Evolutionary conservation across 2,888 invertebrate species (phyloP).

Genomic region (Xestoiulus laeticollis): DNA sequence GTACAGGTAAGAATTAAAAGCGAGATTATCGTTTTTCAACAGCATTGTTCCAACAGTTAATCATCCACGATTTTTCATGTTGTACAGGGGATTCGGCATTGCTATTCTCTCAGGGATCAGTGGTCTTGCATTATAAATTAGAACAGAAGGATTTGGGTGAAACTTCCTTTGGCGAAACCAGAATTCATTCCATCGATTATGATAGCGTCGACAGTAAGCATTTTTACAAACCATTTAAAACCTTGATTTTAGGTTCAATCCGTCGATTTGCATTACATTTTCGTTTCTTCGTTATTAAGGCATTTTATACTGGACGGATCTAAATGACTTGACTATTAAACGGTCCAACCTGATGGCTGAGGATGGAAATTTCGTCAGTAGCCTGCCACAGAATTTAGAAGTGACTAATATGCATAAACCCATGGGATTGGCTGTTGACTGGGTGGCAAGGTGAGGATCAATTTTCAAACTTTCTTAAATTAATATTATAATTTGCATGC

Average conservation of each 20-base stretch:
- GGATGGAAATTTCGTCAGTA: constrained; percentile 72
- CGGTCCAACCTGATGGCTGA: constrained; percentile 81
- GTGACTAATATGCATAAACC: constrained; percentile 79
- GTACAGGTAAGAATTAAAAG: not conserved
- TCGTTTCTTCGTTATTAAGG: constrained; percentile 66
- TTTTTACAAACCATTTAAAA: not conserved
- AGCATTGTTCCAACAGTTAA: no score
- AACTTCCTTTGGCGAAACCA: constrained; percentile 83
- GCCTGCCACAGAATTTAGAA: constrained; percentile 86
- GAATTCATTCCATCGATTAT: constrained; percentile 91
- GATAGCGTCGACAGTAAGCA: constrained; percentile 71
- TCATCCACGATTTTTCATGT: not conserved
- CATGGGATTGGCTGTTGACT: constrained; percentile 90
- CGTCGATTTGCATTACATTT: not conserved
- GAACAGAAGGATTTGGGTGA: constrained; percentile 65
- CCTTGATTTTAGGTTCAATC: constrained; percentile 59
- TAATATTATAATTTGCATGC: no score
- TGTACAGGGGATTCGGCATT: constrained; percentile 65
- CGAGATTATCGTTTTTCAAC: no score
- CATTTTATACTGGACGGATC: constrained; percentile 96
- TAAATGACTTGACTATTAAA: constrained; percentile 87
- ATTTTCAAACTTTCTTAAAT: not conserved
- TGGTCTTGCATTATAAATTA: constrained; percentile 70
- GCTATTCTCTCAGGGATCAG: constrained; percentile 83
- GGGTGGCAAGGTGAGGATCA: constrained; percentile 74